Percentiles rank a stretch among this genome's conserved stretches.
Conservation (phyloP, 2,113 vertebrate genomes). For the Myocastor coypus region DNA sequence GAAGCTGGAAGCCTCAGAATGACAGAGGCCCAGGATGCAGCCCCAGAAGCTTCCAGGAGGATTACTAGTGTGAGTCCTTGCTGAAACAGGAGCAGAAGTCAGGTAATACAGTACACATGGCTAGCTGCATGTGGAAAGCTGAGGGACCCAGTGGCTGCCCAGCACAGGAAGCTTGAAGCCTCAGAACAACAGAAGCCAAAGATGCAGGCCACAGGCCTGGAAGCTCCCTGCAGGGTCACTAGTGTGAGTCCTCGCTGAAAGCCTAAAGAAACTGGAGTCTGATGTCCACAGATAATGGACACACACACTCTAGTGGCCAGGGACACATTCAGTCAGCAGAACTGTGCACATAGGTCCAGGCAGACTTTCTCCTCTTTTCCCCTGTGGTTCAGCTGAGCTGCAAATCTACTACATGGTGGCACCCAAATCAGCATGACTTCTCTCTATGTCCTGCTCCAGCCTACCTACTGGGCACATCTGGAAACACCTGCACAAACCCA, state of each 20-base stretch:
- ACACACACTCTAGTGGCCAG: background rate
- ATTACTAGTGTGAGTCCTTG: background rate
- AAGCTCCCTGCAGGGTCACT: background rate
- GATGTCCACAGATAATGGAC: background rate
- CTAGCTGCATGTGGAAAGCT: background rate
- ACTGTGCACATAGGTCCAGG: background rate
- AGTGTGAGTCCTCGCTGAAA: background rate
- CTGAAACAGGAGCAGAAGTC: background rate
- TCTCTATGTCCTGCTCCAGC: background rate
- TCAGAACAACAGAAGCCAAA: background rate
- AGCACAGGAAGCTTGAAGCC: background rate
- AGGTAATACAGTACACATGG: background rate
- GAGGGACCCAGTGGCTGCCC: background rate
- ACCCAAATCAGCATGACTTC: background rate
- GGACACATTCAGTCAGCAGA: background rate
- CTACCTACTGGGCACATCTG: background rate
- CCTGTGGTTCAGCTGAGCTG: background rate
- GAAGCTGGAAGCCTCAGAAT: background rate
- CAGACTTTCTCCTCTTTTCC: background rate
- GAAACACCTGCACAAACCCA: background rate
- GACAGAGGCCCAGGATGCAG: background rate
- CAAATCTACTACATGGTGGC: background rate
- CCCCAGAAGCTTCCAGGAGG: background rate
- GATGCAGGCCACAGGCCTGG: background rate
- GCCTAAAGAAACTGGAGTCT: background rate